Conservation (phyloP, 2,797 vertebrate species). For the Myripristis jacobus region DNA sequence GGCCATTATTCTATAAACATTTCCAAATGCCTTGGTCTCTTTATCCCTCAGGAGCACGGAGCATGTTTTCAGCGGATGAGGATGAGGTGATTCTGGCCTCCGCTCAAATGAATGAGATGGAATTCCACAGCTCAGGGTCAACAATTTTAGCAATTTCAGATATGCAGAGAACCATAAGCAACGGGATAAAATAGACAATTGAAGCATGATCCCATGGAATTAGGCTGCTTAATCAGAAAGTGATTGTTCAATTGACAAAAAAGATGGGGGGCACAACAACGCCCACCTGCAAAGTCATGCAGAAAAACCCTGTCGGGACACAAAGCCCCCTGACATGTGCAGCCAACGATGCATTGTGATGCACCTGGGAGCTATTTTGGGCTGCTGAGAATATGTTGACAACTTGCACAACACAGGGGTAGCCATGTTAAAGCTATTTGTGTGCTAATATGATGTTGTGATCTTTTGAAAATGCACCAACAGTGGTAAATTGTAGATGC, state of each 20-base stretch:
- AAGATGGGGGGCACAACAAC: slow-evolving; percentile 69
- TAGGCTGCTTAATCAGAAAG: slow-evolving; percentile 78
- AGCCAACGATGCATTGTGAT: slow-evolving; percentile 59
- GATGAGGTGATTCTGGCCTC: slow-evolving; percentile 66
- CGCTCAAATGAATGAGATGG: slow-evolving; percentile 48
- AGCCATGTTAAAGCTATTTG: slow-evolving; percentile 12
- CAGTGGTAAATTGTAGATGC: not conserved
- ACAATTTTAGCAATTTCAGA: slow-evolving; percentile 84
- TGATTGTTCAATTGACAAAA: slow-evolving; percentile 80
- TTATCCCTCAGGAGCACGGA: slow-evolving; percentile 60
- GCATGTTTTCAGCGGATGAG: slow-evolving; percentile 68
- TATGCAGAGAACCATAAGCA: slow-evolving; percentile 78
- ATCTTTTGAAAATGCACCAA: slow-evolving; percentile 15
- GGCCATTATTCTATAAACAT: slow-evolving; percentile 70
- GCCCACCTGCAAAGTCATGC: slow-evolving; percentile 79
- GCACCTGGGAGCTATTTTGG: slow-evolving; percentile 75
- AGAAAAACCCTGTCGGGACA: slow-evolving; percentile 70
- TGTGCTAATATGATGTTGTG: not conserved
- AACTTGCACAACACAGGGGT: slow-evolving; percentile 25
- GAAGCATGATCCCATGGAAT: slow-evolving; percentile 76
- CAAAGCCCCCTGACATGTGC: slow-evolving; percentile 70
- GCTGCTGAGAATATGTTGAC: slow-evolving; percentile 53
- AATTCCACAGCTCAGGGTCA: slow-evolving; percentile 78
- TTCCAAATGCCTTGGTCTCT: slow-evolving; percentile 61
- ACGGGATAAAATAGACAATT: slow-evolving; percentile 82